Conservation (phyloP, 2,888 invertebrate species). For the Mermis nigrescens region DNA sequence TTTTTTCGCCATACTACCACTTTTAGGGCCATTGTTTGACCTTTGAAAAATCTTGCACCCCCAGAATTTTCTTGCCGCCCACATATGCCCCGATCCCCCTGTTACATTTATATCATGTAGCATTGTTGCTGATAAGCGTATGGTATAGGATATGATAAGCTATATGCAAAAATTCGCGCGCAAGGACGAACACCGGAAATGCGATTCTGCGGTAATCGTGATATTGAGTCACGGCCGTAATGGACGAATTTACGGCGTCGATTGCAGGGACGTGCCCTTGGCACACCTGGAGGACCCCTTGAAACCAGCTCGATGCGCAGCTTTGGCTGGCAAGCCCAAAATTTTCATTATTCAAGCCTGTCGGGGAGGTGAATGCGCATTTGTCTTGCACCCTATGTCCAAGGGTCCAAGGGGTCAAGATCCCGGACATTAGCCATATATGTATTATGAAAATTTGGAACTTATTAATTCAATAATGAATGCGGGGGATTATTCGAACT, state of each 20-base stretch:
- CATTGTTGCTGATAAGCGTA: background rate
- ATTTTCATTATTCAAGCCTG: slow-evolving; percentile 31
- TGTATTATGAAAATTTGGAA: too few relatives aligned
- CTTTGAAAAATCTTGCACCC: too few relatives aligned
- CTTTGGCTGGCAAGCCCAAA: slow-evolving; percentile 28
- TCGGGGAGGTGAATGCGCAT: slow-evolving; percentile 22
- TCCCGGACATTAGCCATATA: too few relatives aligned
- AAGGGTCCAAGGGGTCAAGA: too few relatives aligned
- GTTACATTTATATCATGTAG: background rate
- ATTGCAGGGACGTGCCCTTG: slow-evolving; percentile 5
- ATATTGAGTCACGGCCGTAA: slow-evolving; percentile 28
- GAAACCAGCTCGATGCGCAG: slow-evolving; percentile 22
- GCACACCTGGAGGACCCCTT: slow-evolving; percentile 18
- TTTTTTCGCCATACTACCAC: too few relatives aligned
- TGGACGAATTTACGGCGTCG: slow-evolving; percentile 12
- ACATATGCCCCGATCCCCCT: background rate
- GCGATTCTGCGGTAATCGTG: slow-evolving; percentile 20
- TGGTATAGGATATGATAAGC: slow-evolving; percentile 18
- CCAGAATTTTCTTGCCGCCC: too few relatives aligned
- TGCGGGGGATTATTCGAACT: too few relatives aligned
- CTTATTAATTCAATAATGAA: too few relatives aligned
- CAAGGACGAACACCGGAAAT: slow-evolving; percentile 14
- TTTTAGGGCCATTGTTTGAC: too few relatives aligned
- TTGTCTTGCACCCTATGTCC: too few relatives aligned
- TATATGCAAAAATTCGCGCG: slow-evolving; percentile 19